Evolutionary conservation across 2,113 vertebrate genomes (phyloP), one percentile per base, ranked within the genome.

Genomic region (Halichoeres trimaculatus): DNA sequence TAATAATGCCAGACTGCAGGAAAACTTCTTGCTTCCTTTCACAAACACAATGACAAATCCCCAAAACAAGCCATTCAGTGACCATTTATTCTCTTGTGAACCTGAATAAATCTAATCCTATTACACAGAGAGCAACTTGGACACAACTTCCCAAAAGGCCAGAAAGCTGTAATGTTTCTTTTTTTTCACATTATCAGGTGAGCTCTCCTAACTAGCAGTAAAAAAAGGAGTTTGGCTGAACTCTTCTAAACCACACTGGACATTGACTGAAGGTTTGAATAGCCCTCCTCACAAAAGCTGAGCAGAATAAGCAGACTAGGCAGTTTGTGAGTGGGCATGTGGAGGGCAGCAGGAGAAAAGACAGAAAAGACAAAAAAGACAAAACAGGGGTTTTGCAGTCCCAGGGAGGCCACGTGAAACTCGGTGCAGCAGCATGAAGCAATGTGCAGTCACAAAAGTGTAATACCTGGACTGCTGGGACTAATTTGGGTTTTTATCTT

Each of bases 271-370:
- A 58, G 70, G 78, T 66, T 80, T 90, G 89, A 92, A 91, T 79
- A 77, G 90, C 53, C 58, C 38, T 61, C 59, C 64, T 58, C 70
- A 89, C 83, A 90, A 91, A 90, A 81, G 87, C 76, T 43, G 70
- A 70, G 88, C 70, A 86, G 87, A 93, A 89, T 80, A 85, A 77
- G 89, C 88, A 87, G 84, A 89, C 82, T 81, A 64, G 83, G 83
- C 60, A 78, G 86, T 85, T 83, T 88, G 81, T 51, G 74, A 61
- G 76, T 75, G 83, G 74, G 73, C 40, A 57, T 84, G 83, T 62
- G 63, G 67, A 77, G 85, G 81, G 69, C 81, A 88, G 66, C 34
- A 20, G 55, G 60, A 74, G 70, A 68, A 86, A 71, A 71, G 70
- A 76, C 59, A 80, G 71, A 85, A 83, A 73, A 68, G 24, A 85